Evolutionary conservation across 2,113 vertebrate species (phyloP), one percentile per base, ranked within the genome.

Genomic region (Brevimyrus niger): DNA sequence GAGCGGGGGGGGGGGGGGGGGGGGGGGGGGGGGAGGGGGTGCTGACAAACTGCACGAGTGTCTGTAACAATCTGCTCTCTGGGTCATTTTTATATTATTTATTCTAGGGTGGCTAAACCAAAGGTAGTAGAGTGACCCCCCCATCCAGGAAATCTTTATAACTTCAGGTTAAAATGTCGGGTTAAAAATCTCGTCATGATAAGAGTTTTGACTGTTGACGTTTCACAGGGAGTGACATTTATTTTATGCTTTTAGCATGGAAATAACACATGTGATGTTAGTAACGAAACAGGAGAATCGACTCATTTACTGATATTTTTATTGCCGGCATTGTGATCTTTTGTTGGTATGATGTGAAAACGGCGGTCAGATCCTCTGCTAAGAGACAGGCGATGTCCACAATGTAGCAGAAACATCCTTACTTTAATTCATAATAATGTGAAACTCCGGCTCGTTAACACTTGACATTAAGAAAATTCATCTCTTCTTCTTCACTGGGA

Each of bases 381-480:
- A n/a, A 17, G 80, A 46, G 80, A 1, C 35, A 3, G 9, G 42
- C 21, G 21, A n/a, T 84, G 82, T 47, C 5, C 13, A n/a, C 38
- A 11, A 4, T 23, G 46, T 1, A 84, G 6, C 82, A 47, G 21
- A 84, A 2, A n/a, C 8, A 44, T 44, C 17, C 44, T 84, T n/a
- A 80, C 38, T 44, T 83, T 46, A 84, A 23, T 47, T 84, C 2
- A 0, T 15, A 84, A 19, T 21, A 47, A 46, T 21, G 42, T 76
- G 42, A 23, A 44, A 47, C n/a, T 46, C 44, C 1, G 15, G 44
- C 21, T 46, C 7, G 4, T 46, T 46, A 35, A 80, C 15, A 15
- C 19, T 80, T 92, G 95, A 93, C 94, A 95, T 94, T 95, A 95
- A 95, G 95, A 94, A 95, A 94, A 91, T 91, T 92, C 91, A 91